phyloP scores from a whole-genome alignment of 2,888 invertebrate species.

The Adela reaumurella region DNA sequence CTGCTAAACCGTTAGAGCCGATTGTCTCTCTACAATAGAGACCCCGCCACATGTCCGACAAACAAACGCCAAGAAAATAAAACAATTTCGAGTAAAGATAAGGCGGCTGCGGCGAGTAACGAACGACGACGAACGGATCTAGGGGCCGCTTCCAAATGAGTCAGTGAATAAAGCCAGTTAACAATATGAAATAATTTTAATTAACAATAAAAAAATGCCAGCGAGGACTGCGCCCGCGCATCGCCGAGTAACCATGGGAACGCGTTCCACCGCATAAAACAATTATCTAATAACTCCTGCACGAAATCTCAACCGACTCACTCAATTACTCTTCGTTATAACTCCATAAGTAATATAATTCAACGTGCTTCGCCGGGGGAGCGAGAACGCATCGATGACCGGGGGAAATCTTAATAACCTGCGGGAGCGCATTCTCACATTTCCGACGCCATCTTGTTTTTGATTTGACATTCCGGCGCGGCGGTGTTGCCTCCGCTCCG shows the following conservation, averaged over 20 bases:
- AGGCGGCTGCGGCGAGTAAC: no score
- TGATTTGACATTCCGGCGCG: conserved; percentile 1
- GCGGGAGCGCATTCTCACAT: conserved; percentile 10
- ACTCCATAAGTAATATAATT: conserved; percentile 39
- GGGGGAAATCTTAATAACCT: conserved; percentile 1
- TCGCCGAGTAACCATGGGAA: conserved; percentile 35
- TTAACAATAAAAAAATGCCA: conserved; percentile 40
- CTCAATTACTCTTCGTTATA: conserved; percentile 27
- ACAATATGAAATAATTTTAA: conserved; percentile 20
- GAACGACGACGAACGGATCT: no score
- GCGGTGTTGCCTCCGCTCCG: conserved; percentile 1
- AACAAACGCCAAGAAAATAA: conserved; percentile 5
- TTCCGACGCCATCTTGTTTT: conserved; percentile 6
- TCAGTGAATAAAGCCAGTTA: no score
- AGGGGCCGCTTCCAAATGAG: no score
- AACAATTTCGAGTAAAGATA: neutral
- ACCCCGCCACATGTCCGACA: neutral
- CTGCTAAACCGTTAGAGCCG: neutral
- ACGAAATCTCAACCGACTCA: conserved; percentile 24
- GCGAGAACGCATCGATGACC: conserved; percentile 9
- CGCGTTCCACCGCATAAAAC: conserved; percentile 41
- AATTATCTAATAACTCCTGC: conserved; percentile 45
- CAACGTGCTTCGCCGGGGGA: conserved; percentile 25
- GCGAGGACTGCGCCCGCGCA: conserved; percentile 17
- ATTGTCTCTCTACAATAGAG: neutral